phyloP scores from a whole-genome alignment of 1,140 invertebrate genomes.

The Orchesella cincta region DNA sequence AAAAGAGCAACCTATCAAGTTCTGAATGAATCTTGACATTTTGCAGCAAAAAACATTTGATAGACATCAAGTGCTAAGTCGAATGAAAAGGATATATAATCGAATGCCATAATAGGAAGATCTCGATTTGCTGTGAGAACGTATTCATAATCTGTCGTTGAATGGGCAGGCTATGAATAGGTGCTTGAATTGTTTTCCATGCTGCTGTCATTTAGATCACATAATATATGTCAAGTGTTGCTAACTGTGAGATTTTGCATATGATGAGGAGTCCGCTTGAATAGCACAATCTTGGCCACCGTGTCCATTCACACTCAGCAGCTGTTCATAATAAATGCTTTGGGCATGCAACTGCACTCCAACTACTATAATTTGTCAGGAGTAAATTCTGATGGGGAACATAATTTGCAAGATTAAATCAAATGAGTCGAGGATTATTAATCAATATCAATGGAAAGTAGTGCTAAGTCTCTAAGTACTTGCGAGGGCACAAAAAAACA shows the following conservation, averaged over 20 bases:
- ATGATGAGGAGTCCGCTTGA: not conserved
- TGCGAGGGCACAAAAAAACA: too few species aligned
- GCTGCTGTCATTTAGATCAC: not conserved
- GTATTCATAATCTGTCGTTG: not conserved
- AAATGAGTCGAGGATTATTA: too few species aligned
- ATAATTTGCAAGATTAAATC: too few species aligned
- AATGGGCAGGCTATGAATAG: not conserved
- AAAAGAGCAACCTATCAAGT: conserved; percentile 16
- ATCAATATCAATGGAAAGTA: too few species aligned
- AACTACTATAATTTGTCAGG: too few species aligned
- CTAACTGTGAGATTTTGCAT: not conserved
- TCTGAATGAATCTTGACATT: conserved; percentile 20
- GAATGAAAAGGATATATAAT: not conserved
- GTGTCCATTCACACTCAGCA: not conserved
- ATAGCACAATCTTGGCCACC: not conserved
- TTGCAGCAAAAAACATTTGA: not conserved
- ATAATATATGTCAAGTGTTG: not conserved
- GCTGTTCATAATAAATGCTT: not conserved
- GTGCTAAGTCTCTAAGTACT: too few species aligned
- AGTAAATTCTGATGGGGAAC: too few species aligned
- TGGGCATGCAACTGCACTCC: too few species aligned
- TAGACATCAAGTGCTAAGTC: not conserved
- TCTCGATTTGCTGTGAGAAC: conserved; percentile 6
- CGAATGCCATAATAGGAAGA: not conserved
- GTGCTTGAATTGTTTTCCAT: not conserved